Evolutionary conservation across 2,113 vertebrate genomes (phyloP).

Genomic region (Ondatra zibethicus): DNA sequence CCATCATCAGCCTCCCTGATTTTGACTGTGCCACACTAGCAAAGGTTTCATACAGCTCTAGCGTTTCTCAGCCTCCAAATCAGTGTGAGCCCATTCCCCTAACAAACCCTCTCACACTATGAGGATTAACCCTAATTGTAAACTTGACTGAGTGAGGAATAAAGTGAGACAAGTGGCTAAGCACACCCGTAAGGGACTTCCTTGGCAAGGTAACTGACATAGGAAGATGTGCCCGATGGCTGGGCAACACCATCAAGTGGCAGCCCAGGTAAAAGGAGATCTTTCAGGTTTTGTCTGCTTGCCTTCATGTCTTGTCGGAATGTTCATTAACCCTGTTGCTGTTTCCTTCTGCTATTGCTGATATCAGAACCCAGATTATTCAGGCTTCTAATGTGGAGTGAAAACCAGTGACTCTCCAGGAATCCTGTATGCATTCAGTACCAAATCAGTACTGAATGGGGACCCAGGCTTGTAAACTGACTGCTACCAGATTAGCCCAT

Average conservation of each 20-base stretch:
- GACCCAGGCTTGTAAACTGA: neutral
- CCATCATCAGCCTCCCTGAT: neutral
- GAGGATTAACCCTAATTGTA: neutral
- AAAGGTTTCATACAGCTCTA: neutral
- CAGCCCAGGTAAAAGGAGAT: neutral
- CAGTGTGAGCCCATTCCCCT: neutral
- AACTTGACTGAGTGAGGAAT: neutral
- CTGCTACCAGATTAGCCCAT: neutral
- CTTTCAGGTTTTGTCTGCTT: neutral
- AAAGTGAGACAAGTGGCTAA: neutral
- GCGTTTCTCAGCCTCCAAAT: neutral
- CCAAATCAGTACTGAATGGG: neutral
- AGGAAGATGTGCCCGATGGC: neutral
- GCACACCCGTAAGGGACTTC: neutral
- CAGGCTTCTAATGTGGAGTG: neutral
- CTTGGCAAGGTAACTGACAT: neutral
- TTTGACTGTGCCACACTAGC: neutral
- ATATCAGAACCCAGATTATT: neutral
- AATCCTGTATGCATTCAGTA: neutral
- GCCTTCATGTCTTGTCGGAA: neutral
- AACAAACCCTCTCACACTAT: neutral
- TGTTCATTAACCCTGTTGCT: neutral
- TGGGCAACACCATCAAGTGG: neutral
- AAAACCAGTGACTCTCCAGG: neutral
- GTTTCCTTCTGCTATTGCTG: neutral